Conservation (phyloP, 92 coral and sea anemone genomes). For the Galaxea fascicularis region DNA sequence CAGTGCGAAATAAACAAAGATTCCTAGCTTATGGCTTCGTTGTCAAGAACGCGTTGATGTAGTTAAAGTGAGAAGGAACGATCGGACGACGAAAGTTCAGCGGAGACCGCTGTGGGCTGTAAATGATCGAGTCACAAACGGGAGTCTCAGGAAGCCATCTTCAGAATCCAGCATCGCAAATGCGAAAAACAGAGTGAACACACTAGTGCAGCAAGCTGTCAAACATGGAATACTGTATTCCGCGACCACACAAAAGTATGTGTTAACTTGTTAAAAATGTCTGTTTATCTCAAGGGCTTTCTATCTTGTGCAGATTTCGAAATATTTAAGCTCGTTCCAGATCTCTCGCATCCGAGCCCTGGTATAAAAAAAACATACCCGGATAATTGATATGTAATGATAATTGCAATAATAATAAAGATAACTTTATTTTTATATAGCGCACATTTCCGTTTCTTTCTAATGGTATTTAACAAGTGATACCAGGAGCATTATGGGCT, state of each 20-base stretch:
- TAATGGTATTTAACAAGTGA: no score
- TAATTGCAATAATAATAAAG: no score
- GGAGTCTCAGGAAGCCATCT: not conserved
- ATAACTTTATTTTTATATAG: no score
- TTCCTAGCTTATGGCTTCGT: conserved; percentile 11
- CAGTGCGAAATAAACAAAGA: not conserved
- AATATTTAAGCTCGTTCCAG: conserved; percentile 26
- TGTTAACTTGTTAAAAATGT: not conserved
- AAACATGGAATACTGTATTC: not conserved
- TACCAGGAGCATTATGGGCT: no score
- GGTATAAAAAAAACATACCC: no score
- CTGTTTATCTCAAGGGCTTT: not conserved
- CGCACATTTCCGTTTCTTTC: no score
- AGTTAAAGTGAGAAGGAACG: not conserved
- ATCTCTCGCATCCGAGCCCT: not conserved
- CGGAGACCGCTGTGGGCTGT: not conserved
- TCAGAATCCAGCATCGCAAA: not conserved
- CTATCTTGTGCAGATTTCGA: not conserved
- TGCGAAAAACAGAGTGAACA: not conserved
- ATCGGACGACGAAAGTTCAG: not conserved
- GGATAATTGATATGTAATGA: no score
- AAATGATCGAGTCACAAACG: conserved; percentile 1
- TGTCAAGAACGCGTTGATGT: conserved; percentile 12
- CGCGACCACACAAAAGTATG: not conserved
- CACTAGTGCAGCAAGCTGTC: not conserved